phyloP scores from a whole-genome alignment of 2,113 vertebrate species.

The Laticauda colubrina region DNA sequence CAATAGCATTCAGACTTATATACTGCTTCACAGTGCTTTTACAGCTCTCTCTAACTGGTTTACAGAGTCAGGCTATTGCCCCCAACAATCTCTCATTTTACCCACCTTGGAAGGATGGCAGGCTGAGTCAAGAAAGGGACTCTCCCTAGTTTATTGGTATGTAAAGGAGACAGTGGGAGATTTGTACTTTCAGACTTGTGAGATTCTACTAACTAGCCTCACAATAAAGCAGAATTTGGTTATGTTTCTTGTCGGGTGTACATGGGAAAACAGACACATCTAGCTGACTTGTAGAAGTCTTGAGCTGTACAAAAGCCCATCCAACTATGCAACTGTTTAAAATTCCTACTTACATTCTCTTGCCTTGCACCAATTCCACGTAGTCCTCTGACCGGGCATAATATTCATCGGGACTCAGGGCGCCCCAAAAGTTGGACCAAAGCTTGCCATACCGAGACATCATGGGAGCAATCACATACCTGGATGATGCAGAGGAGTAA shows the following conservation, averaged over 20 bases:
- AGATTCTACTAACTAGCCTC: background rate
- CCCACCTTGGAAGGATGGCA: too few species aligned
- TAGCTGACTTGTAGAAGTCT: background rate
- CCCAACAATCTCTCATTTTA: too few species aligned
- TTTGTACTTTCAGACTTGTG: background rate
- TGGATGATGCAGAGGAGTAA: constrained; percentile 21
- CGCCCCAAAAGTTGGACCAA: constrained; percentile 83
- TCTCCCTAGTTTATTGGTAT: background rate
- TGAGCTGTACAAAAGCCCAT: background rate
- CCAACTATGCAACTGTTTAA: background rate
- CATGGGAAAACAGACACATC: background rate
- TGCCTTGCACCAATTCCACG: constrained; percentile 78
- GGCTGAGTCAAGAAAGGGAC: background rate
- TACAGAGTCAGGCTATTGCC: too few species aligned
- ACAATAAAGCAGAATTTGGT: background rate
- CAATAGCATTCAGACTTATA: too few species aligned
- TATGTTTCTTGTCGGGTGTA: background rate
- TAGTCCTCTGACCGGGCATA: constrained; percentile 79
- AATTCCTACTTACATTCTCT: constrained; percentile 69
- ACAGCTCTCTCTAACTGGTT: too few species aligned
- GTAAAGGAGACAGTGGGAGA: background rate
- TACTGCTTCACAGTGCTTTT: too few species aligned
- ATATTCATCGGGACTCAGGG: constrained; percentile 74
- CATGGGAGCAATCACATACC: constrained; percentile 76
- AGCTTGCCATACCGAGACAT: constrained; percentile 77